Evolutionary conservation across 2,888 invertebrate species (phyloP).

Genomic region (Melieria picta): DNA sequence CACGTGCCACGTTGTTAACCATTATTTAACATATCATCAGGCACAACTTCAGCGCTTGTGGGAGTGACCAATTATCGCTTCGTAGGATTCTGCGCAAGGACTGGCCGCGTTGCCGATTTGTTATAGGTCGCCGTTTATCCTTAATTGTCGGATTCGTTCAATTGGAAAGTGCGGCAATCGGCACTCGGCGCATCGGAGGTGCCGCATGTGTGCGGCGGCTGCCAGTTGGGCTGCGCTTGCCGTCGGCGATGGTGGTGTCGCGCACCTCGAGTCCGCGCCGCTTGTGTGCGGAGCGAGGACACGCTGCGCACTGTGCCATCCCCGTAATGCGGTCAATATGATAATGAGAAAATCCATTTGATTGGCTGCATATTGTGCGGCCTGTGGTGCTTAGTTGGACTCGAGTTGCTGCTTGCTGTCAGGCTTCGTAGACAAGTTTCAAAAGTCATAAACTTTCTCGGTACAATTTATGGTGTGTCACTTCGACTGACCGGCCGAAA

Average conservation of each 20-base stretch:
- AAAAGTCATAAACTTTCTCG: no score
- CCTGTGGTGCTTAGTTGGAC: background rate
- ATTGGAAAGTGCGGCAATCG: constrained; percentile 31
- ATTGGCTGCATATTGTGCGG: constrained; percentile 27
- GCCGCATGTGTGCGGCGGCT: constrained; percentile 9
- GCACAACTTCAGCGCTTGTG: constrained; percentile 42
- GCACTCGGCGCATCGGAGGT: constrained; percentile 26
- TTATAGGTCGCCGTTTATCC: constrained; percentile 44
- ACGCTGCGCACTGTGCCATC: background rate
- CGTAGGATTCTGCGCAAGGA: constrained; percentile 59
- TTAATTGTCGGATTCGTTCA: constrained; percentile 38
- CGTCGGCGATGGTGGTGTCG: background rate
- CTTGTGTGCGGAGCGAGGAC: background rate
- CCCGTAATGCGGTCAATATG: background rate
- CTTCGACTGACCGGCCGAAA: no score
- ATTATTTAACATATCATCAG: constrained; percentile 46
- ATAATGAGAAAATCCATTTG: constrained; percentile 30
- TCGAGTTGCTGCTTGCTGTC: no score
- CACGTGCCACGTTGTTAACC: constrained; percentile 44
- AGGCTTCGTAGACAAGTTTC: no score
- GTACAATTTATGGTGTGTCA: no score
- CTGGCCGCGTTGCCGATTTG: constrained; percentile 49
- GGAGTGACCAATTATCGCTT: constrained; percentile 54
- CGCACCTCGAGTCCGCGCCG: background rate
- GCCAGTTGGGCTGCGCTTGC: background rate